phyloP scores from a whole-genome alignment of 2,888 invertebrate genomes.

The Mamestra brassicae region DNA sequence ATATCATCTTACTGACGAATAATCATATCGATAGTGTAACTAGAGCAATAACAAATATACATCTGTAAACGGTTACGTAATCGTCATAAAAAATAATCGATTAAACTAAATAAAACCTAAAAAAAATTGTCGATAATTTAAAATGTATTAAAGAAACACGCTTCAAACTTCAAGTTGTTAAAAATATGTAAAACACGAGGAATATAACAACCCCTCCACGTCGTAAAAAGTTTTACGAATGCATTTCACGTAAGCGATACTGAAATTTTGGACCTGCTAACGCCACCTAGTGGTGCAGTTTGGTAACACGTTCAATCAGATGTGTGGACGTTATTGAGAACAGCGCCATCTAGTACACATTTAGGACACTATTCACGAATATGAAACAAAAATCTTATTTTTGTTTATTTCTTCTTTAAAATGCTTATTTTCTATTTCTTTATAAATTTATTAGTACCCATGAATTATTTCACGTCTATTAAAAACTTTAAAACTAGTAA shows the following conservation, averaged over 20 bases:
- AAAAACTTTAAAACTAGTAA: fast-evolving
- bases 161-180: constrained; percentile 13
- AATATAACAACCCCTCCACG: constrained; percentile 40
- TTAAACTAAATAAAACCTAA: constrained; percentile 1
- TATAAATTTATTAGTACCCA: fast-evolving
- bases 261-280: constrained; percentile 56
- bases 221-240: constrained; percentile 57
- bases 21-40: constrained; percentile 1
- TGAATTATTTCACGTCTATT: background rate
- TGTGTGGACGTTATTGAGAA: constrained; percentile 19
- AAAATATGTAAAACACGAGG: constrained; percentile 26
- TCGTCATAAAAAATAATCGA: constrained; percentile 21
- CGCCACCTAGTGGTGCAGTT: constrained; percentile 71
- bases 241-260: constrained; percentile 23
- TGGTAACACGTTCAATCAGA: background rate
- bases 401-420: background rate
- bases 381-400: fast-evolving
- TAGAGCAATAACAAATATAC: constrained; percentile 12
- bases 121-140: background rate
- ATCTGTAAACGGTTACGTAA: constrained; percentile 8
- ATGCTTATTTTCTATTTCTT: too few relatives aligned
- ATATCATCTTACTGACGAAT: background rate
- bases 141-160: background rate
- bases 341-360: constrained; percentile 45
- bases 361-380: background rate